Evolutionary conservation across 1,140 invertebrate genomes (phyloP).

Genomic region (Nylanderia fulva): DNA sequence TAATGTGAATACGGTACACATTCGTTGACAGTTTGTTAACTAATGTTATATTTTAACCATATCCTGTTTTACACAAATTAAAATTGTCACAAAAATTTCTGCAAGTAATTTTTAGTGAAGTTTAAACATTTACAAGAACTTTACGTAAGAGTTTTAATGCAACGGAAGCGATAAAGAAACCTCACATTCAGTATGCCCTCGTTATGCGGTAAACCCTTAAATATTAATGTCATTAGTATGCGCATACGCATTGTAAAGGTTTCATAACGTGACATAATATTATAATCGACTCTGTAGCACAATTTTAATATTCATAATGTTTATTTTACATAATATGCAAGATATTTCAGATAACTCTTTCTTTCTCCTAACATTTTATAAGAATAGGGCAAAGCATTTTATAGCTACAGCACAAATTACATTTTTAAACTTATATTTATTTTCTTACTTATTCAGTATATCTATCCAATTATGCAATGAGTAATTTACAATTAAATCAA

Average conservation of each 20-base stretch:
- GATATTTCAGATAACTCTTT: conserved; percentile 32
- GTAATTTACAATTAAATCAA: neutral
- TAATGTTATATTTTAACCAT: neutral
- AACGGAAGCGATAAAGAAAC: neutral
- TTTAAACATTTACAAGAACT: conserved; percentile 4
- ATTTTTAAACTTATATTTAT: conserved; percentile 30
- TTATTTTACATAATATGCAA: conserved; percentile 38
- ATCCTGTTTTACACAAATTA: neutral
- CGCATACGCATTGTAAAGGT: conserved; percentile 4
- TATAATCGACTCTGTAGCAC: conserved; percentile 25
- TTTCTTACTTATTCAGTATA: neutral
- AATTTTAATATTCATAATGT: conserved; percentile 48
- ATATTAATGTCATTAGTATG: conserved; percentile 40
- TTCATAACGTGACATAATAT: conserved; percentile 53
- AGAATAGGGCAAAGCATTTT: conserved; percentile 1
- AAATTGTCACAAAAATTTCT: neutral
- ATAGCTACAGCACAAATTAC: neutral
- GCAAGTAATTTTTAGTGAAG: neutral
- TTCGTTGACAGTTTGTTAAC: neutral
- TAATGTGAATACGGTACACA: too few relatives aligned
- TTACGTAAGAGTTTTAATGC: neutral
- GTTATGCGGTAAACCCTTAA: conserved; percentile 27
- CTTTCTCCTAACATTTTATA: neutral
- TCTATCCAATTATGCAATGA: neutral
- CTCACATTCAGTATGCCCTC: neutral